Conservation (phyloP, 1,140 invertebrate species). For the Tetranychus urticae region DNA sequence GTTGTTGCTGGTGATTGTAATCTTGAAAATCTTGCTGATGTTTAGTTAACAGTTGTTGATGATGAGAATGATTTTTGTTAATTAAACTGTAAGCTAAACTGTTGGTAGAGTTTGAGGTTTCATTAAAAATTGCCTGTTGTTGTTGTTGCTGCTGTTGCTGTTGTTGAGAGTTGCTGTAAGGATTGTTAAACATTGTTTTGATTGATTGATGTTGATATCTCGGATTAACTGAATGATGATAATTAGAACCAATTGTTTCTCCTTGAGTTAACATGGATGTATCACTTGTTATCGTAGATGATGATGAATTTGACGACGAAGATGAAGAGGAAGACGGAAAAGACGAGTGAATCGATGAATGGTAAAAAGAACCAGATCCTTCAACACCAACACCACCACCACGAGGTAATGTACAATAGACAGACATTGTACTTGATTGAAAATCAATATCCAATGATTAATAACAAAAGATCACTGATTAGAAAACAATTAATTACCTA, state of each 20-base stretch:
- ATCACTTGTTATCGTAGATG: background rate
- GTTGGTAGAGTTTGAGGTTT: background rate
- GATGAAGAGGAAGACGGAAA: background rate
- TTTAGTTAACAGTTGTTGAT: too few relatives aligned
- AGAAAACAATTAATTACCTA: too few relatives aligned
- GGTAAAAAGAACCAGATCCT: background rate
- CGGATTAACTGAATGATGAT: background rate
- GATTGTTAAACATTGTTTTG: background rate
- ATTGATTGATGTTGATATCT: background rate
- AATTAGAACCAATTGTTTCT: background rate
- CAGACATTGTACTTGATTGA: background rate
- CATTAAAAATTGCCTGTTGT: background rate
- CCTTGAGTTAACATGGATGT: background rate
- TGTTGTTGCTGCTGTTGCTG: background rate
- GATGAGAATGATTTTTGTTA: too few relatives aligned
- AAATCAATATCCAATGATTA: too few relatives aligned
- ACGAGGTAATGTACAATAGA: constrained; percentile 1
- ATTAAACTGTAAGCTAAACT: too few relatives aligned
- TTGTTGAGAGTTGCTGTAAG: background rate
- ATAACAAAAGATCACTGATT: too few relatives aligned
- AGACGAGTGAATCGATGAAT: background rate
- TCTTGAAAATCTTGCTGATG: too few relatives aligned
- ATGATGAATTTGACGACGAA: background rate
- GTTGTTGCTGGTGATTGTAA: too few relatives aligned
- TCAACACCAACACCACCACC: background rate